Evolutionary conservation across 2,888 invertebrate species (phyloP), one percentile per base, ranked within the genome.

Genomic region (Dicranocentrus wangi): DNA sequence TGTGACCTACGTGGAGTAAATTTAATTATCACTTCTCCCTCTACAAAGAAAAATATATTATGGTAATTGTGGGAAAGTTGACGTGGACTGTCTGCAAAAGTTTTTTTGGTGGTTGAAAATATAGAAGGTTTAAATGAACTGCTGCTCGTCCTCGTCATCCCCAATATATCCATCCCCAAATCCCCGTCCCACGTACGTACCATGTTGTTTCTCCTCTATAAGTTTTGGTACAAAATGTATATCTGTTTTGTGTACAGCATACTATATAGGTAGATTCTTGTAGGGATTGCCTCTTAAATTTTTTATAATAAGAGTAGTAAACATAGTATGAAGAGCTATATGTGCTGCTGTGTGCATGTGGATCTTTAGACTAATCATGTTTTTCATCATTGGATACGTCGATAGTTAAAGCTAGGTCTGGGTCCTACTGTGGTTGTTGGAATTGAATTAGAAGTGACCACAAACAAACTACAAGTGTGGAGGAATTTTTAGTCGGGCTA

Each of bases 381-480:
- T 32, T n/a, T 32, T 32, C 32, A 10, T 47, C 13, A 47, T 47
- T 47, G 47, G 8, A 47, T n/a, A n/a, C n/a, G n/a, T n/a, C n/a
- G n/a, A 47, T 47, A 58, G 17, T 47, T 47, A 47, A 47, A 47
- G 58, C 58, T 58, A 58, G 58, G 58, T 25, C 58, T 58, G 58
- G 58, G 58, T 58, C 25, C 25, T 2, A 10, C 47, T 47, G 47
- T 47, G 47, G 47, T 47, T 17, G 5, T 13, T 32, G 32, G 32
- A 13, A 47, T 5, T 47, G 15, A 39, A 39, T 47, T 5, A 32
- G 32, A 10, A 17, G 47, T 47, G 47, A 47, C 47, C 47, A 47
- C 47, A 47, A 47, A 47, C n/a, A n/a, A n/a, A 32, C 32, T 10
- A 32, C 32, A 32, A 10, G 32, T 7, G 5, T 32, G 5, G 32